Conservation (phyloP, 2,113 vertebrate species). For the Pollimyrus isidori region DNA sequence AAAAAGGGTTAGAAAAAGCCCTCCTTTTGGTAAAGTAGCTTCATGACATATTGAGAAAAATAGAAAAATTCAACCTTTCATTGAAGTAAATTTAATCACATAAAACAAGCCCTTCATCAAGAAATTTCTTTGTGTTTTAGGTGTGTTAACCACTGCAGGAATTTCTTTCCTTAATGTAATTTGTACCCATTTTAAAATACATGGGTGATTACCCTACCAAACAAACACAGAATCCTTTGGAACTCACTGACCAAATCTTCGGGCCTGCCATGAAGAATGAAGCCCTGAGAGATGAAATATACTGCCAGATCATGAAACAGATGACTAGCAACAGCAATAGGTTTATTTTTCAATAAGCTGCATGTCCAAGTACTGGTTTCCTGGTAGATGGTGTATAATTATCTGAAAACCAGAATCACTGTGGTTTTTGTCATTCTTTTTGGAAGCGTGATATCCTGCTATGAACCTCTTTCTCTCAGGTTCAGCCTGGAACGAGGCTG, state of each 20-base stretch:
- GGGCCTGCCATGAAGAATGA: constrained; percentile 62
- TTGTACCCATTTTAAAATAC: constrained; percentile 83
- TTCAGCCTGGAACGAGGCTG: constrained; percentile 80
- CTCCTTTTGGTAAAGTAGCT: no score
- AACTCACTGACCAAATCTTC: constrained; percentile 89
- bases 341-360: constrained; percentile 43
- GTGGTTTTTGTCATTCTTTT: neutral
- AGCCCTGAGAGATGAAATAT: constrained; percentile 76
- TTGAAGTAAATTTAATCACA: no score
- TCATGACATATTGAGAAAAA: no score
- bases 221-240: constrained; percentile 55
- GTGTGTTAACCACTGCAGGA: neutral
- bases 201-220: constrained; percentile 92
- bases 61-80: no score
- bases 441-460: neutral
- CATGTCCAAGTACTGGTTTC: neutral
- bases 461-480: constrained; percentile 48
- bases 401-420: neutral
- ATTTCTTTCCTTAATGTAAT: constrained; percentile 54
- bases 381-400: neutral
- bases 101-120: neutral
- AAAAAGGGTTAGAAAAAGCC: no score
- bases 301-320: constrained; percentile 95
- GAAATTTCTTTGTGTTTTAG: neutral
- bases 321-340: constrained; percentile 76